Evolutionary conservation across 2,797 vertebrate species (phyloP), one percentile per base, ranked within the genome.

Genomic region (Peromyscus eremicus): DNA sequence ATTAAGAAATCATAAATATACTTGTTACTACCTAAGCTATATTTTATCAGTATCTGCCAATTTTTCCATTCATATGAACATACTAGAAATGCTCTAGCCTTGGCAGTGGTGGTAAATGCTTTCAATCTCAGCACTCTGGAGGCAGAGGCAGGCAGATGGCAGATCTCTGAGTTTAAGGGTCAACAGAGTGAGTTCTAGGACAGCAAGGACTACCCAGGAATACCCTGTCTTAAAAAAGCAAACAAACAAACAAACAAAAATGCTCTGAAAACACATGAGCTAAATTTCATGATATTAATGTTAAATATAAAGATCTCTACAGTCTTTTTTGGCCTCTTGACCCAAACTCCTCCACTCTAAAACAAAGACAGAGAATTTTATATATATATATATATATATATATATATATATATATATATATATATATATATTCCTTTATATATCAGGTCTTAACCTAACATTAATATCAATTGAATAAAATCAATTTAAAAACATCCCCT

Each of bases 401-500:
- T n/a, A n/a, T n/a, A n/a, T n/a, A n/a, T n/a, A n/a, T n/a, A n/a
- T n/a, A n/a, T n/a, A n/a, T n/a, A n/a, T n/a, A n/a, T n/a, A n/a
- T n/a, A n/a, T 49, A 64, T 92, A 73, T 80, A 83, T 95, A 97
- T 97, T 94, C 92, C 96, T 95, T 97, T 96, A 96, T 96, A 93
- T 21, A 95, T 83, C 43, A 92, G 76, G 40, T 97, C 96, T 97
- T 97, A 97, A 96, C 80, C 80, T 87, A 96, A 95, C 90, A 98
- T 94, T 97, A 93, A 96, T 94, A 96, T 91, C 93, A 96, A 96
- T 64, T 96, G 95, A 91, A 93, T 76, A 89, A 97, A 97, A 96
- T 97, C 95, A 95, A 94, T 96, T 97, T 95, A 49, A 90, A 97
- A 97, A 92, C 80, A 89, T 94, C 27, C 49, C 14, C 55, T 37